Evolutionary conservation across 2,113 vertebrate genomes (phyloP), one percentile per base, ranked within the genome.

Genomic region (Phyllostomus hastatus): DNA sequence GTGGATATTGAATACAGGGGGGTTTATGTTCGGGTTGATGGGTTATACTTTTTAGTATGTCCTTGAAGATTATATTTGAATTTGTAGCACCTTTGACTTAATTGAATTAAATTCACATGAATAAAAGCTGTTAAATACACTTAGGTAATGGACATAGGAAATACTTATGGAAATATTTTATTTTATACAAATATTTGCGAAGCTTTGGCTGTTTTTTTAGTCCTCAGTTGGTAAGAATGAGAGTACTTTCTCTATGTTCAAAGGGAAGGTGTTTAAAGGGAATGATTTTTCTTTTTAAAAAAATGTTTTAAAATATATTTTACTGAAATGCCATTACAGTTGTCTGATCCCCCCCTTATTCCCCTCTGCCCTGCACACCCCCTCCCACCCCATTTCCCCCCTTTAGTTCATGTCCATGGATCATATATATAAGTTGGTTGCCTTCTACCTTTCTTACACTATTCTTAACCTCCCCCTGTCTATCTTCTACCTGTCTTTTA

Each of bases 31-130:
- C 28, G 73, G 22, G 1, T 48, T 82, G 83, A 54, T 75, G 57
- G 81, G 11, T 50, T 76, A 7, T 83, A 50, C 22, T 79, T 95
- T 84, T 86, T 88, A 28, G 35, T 59, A 46, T 72, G 24, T 46
- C 41, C 33, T 96, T 48, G 90, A 85, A 95, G 73, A 14, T 86
- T 85, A 46, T 82, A 50, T 94, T 88, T 91, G 38, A 73, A 85
- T 94, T 69, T 85, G 28, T 38, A 35, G 80, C 24, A 73, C 19
- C 38, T 67, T 88, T 95, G 83, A 70, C 28, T 73, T 90, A 83
- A 48, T 90, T 83, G 72, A 95, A 93, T 70, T 46, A 54, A 52
- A 28, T 86, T 95, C 41, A 86, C 26, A 41, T 31, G 11, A 93
- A 43, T 86, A 83, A 61, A 24, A 89, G 43, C 17, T 87, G 35